Conservation (phyloP, 35 echinoderm and acorn worm genomes). For the Lytechinus pictus region DNA sequence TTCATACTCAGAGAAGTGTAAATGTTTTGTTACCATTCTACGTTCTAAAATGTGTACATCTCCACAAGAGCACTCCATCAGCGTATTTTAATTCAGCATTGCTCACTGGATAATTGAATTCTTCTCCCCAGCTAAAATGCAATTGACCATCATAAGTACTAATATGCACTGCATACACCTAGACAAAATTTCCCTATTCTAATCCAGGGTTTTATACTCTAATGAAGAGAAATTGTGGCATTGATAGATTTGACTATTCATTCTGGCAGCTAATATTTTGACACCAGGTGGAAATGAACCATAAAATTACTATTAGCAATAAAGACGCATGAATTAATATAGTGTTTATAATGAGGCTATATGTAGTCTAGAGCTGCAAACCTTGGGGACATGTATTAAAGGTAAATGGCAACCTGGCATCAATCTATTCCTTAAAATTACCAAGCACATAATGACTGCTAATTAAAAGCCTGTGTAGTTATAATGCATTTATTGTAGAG, state of each 20-base stretch:
- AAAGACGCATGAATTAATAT: not conserved
- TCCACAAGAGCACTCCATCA: not conserved
- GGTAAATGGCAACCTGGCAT: no score
- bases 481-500: no score
- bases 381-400: not conserved
- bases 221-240: not conserved
- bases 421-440: no score
- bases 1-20: no score
- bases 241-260: not conserved
- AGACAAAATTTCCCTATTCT: not conserved
- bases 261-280: slow-evolving; percentile 17
- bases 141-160: not conserved
- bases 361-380: not conserved
- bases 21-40: no score
- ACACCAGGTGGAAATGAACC: slow-evolving; percentile 14
- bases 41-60: not conserved
- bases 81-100: not conserved
- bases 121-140: not conserved
- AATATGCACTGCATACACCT: not conserved
- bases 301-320: slow-evolving; percentile 36
- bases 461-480: no score
- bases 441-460: no score
- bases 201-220: not conserved
- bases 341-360: not conserved
- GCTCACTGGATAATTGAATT: not conserved